Evolutionary conservation across 2,113 vertebrate species (phyloP), one percentile per base, ranked within the genome.

Genomic region (Osmerus mordax): DNA sequence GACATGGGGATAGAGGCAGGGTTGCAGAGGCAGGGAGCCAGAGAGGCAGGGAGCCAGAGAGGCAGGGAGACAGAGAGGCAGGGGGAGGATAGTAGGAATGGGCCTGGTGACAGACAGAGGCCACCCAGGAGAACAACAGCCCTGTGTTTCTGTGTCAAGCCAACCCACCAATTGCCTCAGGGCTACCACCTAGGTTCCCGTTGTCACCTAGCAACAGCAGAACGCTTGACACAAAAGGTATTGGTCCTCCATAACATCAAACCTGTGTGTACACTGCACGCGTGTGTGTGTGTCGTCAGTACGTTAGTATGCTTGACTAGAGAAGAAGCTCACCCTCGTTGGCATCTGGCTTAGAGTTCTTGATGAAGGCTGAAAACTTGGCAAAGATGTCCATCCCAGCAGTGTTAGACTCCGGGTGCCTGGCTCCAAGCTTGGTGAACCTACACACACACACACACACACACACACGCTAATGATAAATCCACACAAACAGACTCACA

Each of bases 311-410:
- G 3, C 12, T 36, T 59, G 36, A 21, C 12, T n/a, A n/a, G 9
- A 64, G 15, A 13, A 28, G 19, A 28, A 56, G n/a, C 85, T 83
- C 89, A 99, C 97, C 97, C 91, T 99, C 96, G 62, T 99, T 99
- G 81, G 89, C 92, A 79, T 99, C 96, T 66, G 96, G 96, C 76
- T 95, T 96, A 3, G 97, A 98, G 82, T 99, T 99, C 87, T 99
- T 99, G 81, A 99, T 99, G 79, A 87, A 99, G 0, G 97, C 96
- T 58, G 97, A 99, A 81, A 99, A 99, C 88, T 98, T 99, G 86
- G 97, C 97, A 83, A 99, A 99, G 79, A 99, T 98, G 82, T 99
- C 97, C 96, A 98, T 99, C 52, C 97, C 97, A 72, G 96, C 92
- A 21, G 96, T 97, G 91, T 98, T 98, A 19, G 97, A 99, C 83